Evolutionary conservation across 1,140 invertebrate genomes (phyloP).

Genomic region (Tetragnatha versicolor): DNA sequence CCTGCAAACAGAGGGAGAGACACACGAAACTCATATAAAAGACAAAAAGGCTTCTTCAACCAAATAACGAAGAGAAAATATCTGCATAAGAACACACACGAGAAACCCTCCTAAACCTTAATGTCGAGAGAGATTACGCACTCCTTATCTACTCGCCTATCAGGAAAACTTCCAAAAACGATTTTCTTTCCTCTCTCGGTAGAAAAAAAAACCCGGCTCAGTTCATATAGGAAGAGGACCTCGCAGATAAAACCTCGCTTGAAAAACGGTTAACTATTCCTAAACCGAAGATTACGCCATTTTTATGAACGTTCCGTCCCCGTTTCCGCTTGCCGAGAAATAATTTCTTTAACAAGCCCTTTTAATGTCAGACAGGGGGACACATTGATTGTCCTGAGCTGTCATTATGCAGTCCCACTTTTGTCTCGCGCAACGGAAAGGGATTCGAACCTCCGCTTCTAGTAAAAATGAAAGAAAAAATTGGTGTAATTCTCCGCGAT

Average conservation of each 20-base stretch:
- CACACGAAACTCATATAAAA: not conserved
- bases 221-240: not conserved
- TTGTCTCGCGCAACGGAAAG: not conserved
- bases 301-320: not conserved
- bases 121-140: conserved; percentile 14
- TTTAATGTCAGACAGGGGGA: not conserved
- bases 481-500: conserved; percentile 1
- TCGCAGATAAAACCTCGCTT: not conserved
- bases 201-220: not conserved
- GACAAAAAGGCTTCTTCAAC: not conserved
- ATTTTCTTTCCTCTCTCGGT: not conserved
- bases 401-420: not conserved
- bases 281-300: not conserved
- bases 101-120: not conserved
- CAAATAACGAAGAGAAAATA: not conserved
- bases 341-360: conserved; percentile 17
- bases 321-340: conserved; percentile 3
- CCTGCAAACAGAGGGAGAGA: too few species aligned
- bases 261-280: conserved; percentile 19
- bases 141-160: conserved; percentile 1
- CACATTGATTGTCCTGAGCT: not conserved
- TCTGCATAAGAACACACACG: too few species aligned
- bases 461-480: not conserved
- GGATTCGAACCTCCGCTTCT: not conserved
- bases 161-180: not conserved